phyloP scores from a whole-genome alignment of 2,888 invertebrate genomes.

The Oscheius sp. region DNA sequence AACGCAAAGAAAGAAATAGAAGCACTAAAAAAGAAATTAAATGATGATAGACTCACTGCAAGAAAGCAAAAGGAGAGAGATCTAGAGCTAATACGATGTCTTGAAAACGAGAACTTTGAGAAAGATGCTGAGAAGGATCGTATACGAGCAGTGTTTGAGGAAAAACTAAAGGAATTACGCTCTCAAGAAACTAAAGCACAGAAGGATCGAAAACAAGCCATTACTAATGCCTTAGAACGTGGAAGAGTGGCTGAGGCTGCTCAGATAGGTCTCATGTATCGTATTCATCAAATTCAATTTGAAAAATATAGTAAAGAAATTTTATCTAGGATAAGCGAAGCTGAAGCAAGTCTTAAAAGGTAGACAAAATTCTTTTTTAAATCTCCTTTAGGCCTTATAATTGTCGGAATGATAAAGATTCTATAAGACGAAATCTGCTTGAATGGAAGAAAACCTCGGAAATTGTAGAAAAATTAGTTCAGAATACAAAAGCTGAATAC shows the following conservation, averaged over 20 bases:
- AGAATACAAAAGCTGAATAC: slow-evolving; percentile 35
- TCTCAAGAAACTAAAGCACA: slow-evolving; percentile 26
- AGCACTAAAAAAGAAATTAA: slow-evolving; percentile 48
- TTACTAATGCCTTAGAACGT: slow-evolving; percentile 34
- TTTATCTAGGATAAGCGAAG: slow-evolving; percentile 34
- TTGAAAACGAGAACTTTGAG: slow-evolving; percentile 13
- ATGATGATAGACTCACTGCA: slow-evolving; percentile 43
- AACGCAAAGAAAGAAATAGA: slow-evolving; percentile 44
- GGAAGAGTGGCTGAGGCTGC: slow-evolving; percentile 35
- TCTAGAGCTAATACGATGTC: slow-evolving; percentile 23
- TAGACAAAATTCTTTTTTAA: neutral
- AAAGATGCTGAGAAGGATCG: slow-evolving; percentile 26
- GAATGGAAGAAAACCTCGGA: slow-evolving; percentile 45
- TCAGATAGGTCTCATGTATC: slow-evolving; percentile 35
- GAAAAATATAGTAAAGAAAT: slow-evolving; percentile 36
- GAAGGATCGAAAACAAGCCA: slow-evolving; percentile 38
- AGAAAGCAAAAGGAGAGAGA: slow-evolving; percentile 44
- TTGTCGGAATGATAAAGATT: slow-evolving; percentile 34
- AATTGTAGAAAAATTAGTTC: slow-evolving; percentile 33
- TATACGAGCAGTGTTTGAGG: slow-evolving; percentile 13
- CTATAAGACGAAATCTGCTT: slow-evolving; percentile 31
- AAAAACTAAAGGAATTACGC: neutral
- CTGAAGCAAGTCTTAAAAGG: slow-evolving; percentile 33
- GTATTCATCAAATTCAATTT: slow-evolving; percentile 26
- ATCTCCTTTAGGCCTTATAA: neutral